Base-by-base conservation (phyloP, 2,113 vertebrate species). In the Carassius auratus region DNA sequence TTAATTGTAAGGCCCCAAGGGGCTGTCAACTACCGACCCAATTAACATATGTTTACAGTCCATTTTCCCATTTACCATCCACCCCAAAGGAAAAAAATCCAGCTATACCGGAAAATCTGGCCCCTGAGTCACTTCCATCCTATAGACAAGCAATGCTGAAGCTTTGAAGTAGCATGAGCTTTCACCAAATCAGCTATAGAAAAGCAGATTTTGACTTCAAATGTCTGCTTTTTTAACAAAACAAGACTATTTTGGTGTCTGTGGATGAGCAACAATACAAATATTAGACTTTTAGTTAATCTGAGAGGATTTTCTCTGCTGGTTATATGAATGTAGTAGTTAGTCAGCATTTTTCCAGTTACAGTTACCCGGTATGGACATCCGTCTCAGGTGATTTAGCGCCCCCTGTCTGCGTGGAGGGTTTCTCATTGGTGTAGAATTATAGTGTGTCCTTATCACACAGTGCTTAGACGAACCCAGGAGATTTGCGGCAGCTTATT, bases 401-500 rank as follows among this genome's bases (percentile, higher is more conserved):
- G 8, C 68, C 36, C 17, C 36, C 36, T 71, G 68, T 42, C 69
- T 73, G 69, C 0, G 9, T 42, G 69, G 36, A 73, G 36, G 36
- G 36, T 12, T n/a, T 12, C 17, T 38, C 33, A 9, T 21, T 33
- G 23, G 17, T 21, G 30, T 13, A 62, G 19, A 79, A 15, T 14
- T 42, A 1, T 2, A 61, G 10, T 0, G 13, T 62, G 36, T 42
- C 82, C 82, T 75, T 17, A 45, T 36, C 48, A 15, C 45, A 88
- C 90, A 64, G 61, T 91, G 86, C 88, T 89, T 88, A 76, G 83
- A 57, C 85, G 87, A 86, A 81, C 57, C 81, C 86, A 77, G n/a
- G 87, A 91, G 95, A 94, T 96, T 95, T 95, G 87, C 26, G 26
- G 84, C 77, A 91, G 94, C 95, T 95, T 96, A 94, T 86, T 38